Base-by-base conservation (phyloP, 1,140 invertebrate genomes). In the Augochlora pura region DNA sequence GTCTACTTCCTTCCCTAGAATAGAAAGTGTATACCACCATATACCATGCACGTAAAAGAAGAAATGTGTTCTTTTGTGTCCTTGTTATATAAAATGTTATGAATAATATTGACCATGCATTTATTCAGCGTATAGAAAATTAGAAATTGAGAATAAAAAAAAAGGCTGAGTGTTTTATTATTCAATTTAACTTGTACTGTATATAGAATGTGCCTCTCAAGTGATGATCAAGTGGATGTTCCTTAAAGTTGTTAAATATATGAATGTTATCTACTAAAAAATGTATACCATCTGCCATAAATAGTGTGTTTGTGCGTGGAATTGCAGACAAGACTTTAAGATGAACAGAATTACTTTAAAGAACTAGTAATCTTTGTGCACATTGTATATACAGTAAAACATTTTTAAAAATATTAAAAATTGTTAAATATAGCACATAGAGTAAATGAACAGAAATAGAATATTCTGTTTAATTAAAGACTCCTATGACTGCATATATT, bases 1-100 rank as follows among this genome's bases (percentile, higher is more conserved):
- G 81, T 86, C 87, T 93, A 93, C 88, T 93, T 92, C 91, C 88
- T 93, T 87, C 88, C 91, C 92, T 93, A 92, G 87, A 93, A 93
- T 82, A 89, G 85, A 82, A 91, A 90, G 73, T 85, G 85, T 91
- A 90, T 88, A 88, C 87, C 84, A 86, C 65, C 49, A 69, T 46
- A 67, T 64, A 81, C 67, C 91, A 92, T 92, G 90, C 91, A 90
- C 27, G 38, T 63, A 38, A 18, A 42, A 16, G 86, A 74, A 74
- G 59, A 68, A 54, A 67, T 27, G 81, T 16, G 72, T 18, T 65
- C 39, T 63, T n/a, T n/a, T 14, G n/a, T 23, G 9, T 42, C 42
- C 21, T 59, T 75, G 49, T 75, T 63, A 75, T 52, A 38, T 49
- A 66, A 85, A 38, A 42, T 70, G 32, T 80, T 46, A 64, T 39